These are phyloP conservation scores for Opisthograptis luteolata DNA, from an alignment of 2,888 invertebrate genomes.

Conservation along the genomic window DNA sequence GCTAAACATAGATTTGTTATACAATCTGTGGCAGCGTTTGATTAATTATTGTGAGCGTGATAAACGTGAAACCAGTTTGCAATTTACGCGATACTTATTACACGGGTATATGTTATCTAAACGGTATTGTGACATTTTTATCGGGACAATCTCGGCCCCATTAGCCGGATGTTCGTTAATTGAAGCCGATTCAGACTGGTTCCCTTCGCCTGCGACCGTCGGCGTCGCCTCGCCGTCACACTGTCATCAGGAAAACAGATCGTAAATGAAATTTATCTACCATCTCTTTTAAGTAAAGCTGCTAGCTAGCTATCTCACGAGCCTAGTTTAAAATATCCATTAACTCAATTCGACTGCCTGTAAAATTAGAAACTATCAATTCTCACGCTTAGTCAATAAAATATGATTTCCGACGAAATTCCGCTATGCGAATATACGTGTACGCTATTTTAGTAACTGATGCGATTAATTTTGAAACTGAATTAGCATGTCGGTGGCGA, in stretches of 20 bases:
- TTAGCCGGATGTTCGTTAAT: slow-evolving; percentile 62
- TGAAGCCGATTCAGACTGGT: slow-evolving; percentile 49
- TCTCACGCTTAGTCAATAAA: slow-evolving; percentile 42
- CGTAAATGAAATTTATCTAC: slow-evolving; percentile 43
- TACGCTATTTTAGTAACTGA: slow-evolving; percentile 23
- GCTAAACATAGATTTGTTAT: slow-evolving; percentile 29
- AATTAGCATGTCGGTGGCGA: slow-evolving; percentile 19
- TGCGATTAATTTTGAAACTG: slow-evolving; percentile 24
- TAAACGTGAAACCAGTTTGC: slow-evolving; percentile 15
- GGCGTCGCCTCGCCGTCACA: slow-evolving; percentile 15
- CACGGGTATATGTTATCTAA: slow-evolving; percentile 27
- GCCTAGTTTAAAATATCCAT: not conserved
- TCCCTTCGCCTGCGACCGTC: slow-evolving; percentile 29
- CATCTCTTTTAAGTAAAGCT: slow-evolving; percentile 28
- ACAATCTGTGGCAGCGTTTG: slow-evolving; percentile 24
- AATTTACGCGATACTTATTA: slow-evolving; percentile 10
- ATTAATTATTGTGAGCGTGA: slow-evolving; percentile 21
- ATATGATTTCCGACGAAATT: slow-evolving; percentile 13
- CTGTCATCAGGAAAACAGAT: slow-evolving; percentile 23
- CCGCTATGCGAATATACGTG: slow-evolving; percentile 8
- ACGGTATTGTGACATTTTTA: slow-evolving; percentile 51
- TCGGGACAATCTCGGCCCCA: slow-evolving; percentile 43
- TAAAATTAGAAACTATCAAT: slow-evolving; percentile 28
- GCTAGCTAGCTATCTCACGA: not conserved
- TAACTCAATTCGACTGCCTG: slow-evolving; percentile 14